Evolutionary conservation across 2,888 invertebrate species (phyloP), one percentile per base, ranked within the genome.

Genomic region (Drosophila prostipennis): DNA sequence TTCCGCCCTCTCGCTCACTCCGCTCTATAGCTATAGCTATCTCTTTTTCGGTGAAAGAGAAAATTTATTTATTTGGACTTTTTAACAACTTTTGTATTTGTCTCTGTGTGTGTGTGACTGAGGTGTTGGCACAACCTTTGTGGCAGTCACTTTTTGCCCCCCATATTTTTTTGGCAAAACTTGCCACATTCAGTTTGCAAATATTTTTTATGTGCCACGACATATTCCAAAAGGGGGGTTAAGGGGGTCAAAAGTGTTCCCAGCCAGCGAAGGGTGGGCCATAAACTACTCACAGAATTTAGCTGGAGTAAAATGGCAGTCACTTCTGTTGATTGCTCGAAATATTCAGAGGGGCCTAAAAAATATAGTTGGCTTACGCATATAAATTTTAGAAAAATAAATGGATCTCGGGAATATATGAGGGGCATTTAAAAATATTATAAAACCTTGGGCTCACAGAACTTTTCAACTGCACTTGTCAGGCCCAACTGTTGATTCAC

Each of bases 51-150:
- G 36, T n/a, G 52, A 45, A 53, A 75, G 82, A 82, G 87, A 42
- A 42, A 42, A 19, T 42, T 19, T 42, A 86, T 89, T 87, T 86
- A 85, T 82, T 86, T 80, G 72, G 78, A 87, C 86, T 85, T 85
- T 89, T 82, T 76, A 87, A 85, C 87, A 86, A 89, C 80, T 85
- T 85, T 85, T 76, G 55, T 60, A 43, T 60, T 23, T 64, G 29
- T 29, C 45, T 49, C 37, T 59, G 34, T 42, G 59, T 71, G 16
- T 57, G 34, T 42, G 59, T 19, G 19, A 69, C 51, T 67, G 48
- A 63, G 79, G 64, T 71, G 77, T 59, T 69, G 72, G 43, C 32
- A 36, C 56, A 40, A 39, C 68, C 69, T 56, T 51, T 68, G 60
- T 56, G 56, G 16, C 34, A 56, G 16, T 37, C 39, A 13, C 26